These are phyloP conservation scores for Lepidocolaptes lacrymiger DNA, from an alignment of 2,797 vertebrate species.

Conservation along the genomic window DNA sequence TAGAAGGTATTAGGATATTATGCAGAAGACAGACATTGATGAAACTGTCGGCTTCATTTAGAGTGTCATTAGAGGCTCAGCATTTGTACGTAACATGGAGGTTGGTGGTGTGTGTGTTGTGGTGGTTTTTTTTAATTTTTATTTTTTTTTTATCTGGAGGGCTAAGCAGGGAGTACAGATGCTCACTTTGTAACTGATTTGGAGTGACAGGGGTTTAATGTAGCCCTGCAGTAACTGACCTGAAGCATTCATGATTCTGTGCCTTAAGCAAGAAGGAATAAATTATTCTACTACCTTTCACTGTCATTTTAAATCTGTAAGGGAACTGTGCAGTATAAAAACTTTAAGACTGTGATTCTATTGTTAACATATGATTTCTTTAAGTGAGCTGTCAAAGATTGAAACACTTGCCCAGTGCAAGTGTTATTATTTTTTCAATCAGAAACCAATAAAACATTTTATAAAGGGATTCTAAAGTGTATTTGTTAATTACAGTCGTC, in stretches of 20 bases:
- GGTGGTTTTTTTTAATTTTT: not conserved
- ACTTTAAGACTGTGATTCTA: constrained; percentile 66
- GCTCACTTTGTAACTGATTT: constrained; percentile 70
- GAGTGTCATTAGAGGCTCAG: not conserved
- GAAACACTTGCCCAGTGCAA: constrained; percentile 64
- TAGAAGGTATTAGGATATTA: not conserved
- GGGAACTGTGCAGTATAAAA: constrained; percentile 70
- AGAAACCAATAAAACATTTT: constrained; percentile 68
- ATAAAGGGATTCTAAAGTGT: constrained; percentile 55
- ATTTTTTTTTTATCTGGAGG: not conserved
- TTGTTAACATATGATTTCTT: constrained; percentile 77
- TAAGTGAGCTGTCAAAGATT: constrained; percentile 68
- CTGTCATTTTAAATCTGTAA: constrained; percentile 79
- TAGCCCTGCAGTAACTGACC: constrained; percentile 70
- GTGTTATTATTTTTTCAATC: constrained; percentile 64
- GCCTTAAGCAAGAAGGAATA: constrained; percentile 73
- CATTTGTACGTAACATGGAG: not conserved
- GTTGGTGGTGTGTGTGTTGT: no score
- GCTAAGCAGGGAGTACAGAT: constrained; percentile 10
- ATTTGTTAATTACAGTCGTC: constrained; percentile 87
- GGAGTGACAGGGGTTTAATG: constrained; percentile 72
- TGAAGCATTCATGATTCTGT: constrained; percentile 70
- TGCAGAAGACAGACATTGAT: not conserved
- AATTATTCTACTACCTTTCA: constrained; percentile 75
- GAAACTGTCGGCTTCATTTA: constrained; percentile 35